Evolutionary conservation across 2,888 invertebrate species (phyloP).

Genomic region (Itoplectis maculator): DNA sequence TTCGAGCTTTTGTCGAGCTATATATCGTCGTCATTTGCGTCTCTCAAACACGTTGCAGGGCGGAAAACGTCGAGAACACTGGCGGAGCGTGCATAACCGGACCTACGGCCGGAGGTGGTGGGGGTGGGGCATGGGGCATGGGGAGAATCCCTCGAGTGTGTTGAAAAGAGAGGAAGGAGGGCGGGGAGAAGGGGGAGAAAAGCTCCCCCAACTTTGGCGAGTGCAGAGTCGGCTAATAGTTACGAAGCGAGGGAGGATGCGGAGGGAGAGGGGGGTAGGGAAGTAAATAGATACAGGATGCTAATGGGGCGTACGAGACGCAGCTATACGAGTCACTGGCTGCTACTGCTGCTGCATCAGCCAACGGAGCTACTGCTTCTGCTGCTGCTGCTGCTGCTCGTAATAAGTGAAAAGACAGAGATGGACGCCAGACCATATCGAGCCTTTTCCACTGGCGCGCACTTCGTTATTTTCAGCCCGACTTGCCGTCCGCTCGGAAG

Average conservation of each 20-base stretch:
- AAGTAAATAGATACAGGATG: conserved; percentile 71
- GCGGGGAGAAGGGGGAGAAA: conserved; percentile 28
- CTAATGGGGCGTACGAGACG: conserved; percentile 65
- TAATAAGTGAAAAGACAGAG: conserved; percentile 21
- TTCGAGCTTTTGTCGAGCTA: conserved; percentile 18
- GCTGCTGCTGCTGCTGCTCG: conserved; percentile 51
- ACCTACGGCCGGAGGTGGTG: background rate
- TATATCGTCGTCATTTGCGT: conserved; percentile 28
- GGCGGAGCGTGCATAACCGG: background rate
- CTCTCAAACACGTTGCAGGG: conserved; percentile 2
- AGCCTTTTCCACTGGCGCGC: conserved; percentile 49
- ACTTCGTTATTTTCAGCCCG: background rate
- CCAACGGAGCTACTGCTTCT: too few species aligned
- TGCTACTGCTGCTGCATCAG: conserved; percentile 55
- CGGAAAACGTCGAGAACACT: background rate
- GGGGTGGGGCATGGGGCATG: too few species aligned
- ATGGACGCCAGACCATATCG: conserved; percentile 51
- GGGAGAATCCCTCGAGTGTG: background rate
- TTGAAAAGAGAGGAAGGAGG: conserved; percentile 36
- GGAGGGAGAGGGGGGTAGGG: conserved; percentile 19
- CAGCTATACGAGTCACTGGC: conserved; percentile 21
- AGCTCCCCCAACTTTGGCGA: conserved; percentile 63
- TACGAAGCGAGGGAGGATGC: conserved; percentile 58
- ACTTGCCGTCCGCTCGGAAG: background rate
- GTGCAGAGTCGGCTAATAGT: conserved; percentile 69